phyloP scores from a whole-genome alignment of 2,888 invertebrate species.

The Operophtera brumata region DNA sequence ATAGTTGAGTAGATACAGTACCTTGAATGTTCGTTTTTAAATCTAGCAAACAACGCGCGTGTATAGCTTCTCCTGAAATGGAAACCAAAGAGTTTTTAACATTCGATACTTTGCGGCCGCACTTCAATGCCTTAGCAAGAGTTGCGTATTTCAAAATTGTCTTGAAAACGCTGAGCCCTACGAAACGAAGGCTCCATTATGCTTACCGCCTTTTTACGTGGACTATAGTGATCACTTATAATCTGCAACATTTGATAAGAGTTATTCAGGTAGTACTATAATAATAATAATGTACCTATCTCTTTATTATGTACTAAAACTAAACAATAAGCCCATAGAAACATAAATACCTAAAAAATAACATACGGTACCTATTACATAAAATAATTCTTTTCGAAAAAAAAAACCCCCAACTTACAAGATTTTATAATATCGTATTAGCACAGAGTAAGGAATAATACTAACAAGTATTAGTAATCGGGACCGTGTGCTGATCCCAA shows the following conservation, averaged over 20 bases:
- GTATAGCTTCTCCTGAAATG: not conserved
- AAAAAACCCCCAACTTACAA: no score
- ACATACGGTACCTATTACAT: no score
- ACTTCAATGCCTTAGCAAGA: conserved; percentile 57
- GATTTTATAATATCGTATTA: no score
- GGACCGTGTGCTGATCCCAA: no score
- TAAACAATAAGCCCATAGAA: no score
- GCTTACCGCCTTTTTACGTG: conserved; percentile 46
- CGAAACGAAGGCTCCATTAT: conserved; percentile 43
- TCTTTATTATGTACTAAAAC: no score
- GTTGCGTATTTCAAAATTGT: conserved; percentile 62
- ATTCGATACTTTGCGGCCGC: conserved; percentile 53
- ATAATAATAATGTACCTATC: no score
- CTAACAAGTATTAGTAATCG: no score
- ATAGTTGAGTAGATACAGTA: not conserved
- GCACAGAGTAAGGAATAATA: no score
- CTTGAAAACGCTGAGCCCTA: conserved; percentile 35
- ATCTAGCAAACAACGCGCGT: not conserved
- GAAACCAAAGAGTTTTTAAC: conserved; percentile 19
- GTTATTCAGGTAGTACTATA: conserved; percentile 50
- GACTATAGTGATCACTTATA: conserved; percentile 51
- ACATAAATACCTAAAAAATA: no score
- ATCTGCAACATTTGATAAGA: conserved; percentile 59
- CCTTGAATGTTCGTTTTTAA: conserved; percentile 10
- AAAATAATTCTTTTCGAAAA: no score